Conservation (phyloP, 2,797 vertebrate species). For the Myripristis jacobus region DNA sequence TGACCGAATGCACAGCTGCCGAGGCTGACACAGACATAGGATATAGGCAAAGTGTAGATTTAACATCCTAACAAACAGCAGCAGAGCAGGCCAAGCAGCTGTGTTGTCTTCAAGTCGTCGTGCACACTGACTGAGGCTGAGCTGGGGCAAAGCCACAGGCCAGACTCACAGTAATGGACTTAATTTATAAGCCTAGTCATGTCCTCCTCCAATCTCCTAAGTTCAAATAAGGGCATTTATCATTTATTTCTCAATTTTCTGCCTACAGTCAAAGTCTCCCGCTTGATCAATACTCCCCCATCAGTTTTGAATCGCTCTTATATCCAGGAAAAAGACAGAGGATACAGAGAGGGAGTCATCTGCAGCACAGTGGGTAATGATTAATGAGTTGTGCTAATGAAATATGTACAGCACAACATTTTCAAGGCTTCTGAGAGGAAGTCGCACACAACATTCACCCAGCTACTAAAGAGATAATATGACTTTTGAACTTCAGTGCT, state of each 20-base stretch:
- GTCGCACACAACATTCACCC: background rate
- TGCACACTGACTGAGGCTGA: background rate
- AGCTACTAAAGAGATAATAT: background rate
- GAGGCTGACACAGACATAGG: too few relatives aligned
- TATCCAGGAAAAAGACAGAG: slow-evolving; percentile 23
- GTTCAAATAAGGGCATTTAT: slow-evolving; percentile 41
- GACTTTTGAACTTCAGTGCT: background rate
- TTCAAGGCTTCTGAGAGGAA: background rate
- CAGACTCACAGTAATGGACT: background rate
- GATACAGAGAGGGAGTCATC: slow-evolving; percentile 8
- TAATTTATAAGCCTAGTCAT: slow-evolving; percentile 30
- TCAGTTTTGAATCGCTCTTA: slow-evolving; percentile 33
- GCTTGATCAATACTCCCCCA: slow-evolving; percentile 52
- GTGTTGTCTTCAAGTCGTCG: background rate
- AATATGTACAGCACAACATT: background rate
- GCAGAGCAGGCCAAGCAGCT: background rate
- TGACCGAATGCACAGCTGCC: too few relatives aligned
- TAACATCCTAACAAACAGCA: background rate
- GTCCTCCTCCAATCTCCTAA: slow-evolving; percentile 4
- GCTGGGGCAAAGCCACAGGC: background rate
- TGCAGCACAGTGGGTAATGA: slow-evolving; percentile 17
- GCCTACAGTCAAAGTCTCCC: background rate
- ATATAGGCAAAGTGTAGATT: background rate
- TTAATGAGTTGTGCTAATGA: slow-evolving; percentile 10
- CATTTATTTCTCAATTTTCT: slow-evolving; percentile 48